Conservation (phyloP, 64 coral and sea anemone genomes). For the Stylophora pistillata region DNA sequence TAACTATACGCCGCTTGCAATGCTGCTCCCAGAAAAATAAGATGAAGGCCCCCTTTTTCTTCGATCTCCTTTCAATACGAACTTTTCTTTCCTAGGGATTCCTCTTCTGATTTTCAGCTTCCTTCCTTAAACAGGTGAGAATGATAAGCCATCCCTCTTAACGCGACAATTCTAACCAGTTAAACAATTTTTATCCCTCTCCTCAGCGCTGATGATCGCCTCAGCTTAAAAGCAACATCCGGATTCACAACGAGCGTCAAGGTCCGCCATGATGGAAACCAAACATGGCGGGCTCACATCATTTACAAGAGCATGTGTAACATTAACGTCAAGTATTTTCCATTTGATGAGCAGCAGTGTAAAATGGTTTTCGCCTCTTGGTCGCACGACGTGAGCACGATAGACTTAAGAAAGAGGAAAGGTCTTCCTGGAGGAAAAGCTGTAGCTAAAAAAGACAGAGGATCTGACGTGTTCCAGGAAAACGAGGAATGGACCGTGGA, state of each 20-base stretch:
- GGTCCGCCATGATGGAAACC: slow-evolving; percentile 61
- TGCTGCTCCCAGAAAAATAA: not conserved
- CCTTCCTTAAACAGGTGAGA: not conserved
- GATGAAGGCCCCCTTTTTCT: not conserved
- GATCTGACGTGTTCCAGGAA: slow-evolving; percentile 66
- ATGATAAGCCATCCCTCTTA: not conserved
- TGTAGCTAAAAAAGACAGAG: slow-evolving; percentile 46
- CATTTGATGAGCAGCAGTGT: slow-evolving; percentile 86
- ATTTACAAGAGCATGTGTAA: slow-evolving; percentile 87
- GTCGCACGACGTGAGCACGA: slow-evolving; percentile 59
- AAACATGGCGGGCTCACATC: slow-evolving; percentile 77
- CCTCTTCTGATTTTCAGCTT: not conserved
- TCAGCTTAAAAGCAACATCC: slow-evolving; percentile 59
- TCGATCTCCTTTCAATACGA: not conserved
- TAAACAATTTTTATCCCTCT: not conserved
- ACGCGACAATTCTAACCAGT: not conserved
- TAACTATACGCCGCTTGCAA: no score
- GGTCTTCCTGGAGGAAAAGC: not conserved
- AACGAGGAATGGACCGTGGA: slow-evolving; percentile 73
- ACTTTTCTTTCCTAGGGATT: slow-evolving; percentile 4
- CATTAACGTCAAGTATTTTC: slow-evolving; percentile 86
- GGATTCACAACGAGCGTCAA: slow-evolving; percentile 61
- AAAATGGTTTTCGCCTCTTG: slow-evolving; percentile 80
- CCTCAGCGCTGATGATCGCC: slow-evolving; percentile 41
- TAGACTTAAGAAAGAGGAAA: slow-evolving; percentile 27